phyloP scores from a whole-genome alignment of 2,888 invertebrate species.

The Hypomecis atomaria region DNA sequence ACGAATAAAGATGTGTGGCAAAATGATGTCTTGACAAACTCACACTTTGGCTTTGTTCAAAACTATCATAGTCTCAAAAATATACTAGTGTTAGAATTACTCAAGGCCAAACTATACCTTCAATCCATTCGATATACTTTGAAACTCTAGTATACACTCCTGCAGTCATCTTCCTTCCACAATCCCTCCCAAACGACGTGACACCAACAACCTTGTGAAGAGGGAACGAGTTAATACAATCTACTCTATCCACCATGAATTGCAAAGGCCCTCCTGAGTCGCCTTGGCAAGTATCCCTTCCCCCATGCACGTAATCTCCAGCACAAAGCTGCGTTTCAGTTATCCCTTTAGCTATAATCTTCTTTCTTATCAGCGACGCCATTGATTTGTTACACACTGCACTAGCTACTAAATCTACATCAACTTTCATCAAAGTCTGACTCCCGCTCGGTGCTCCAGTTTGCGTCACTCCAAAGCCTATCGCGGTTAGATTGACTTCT shows the following conservation, averaged over 20 bases:
- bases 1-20: no score
- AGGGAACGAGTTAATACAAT: slow-evolving; percentile 70
- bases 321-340: slow-evolving; percentile 73
- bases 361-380: slow-evolving; percentile 67
- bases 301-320: slow-evolving; percentile 76
- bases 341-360: slow-evolving; percentile 65
- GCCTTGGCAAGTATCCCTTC: slow-evolving; percentile 79
- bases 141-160: slow-evolving; percentile 81
- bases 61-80: background rate
- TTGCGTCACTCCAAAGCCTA: slow-evolving; percentile 86
- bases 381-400: slow-evolving; percentile 69
- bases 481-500: slow-evolving; percentile 77
- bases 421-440: slow-evolving; percentile 77
- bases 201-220: slow-evolving; percentile 77
- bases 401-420: slow-evolving; percentile 68
- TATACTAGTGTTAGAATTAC: background rate
- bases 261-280: slow-evolving; percentile 81
- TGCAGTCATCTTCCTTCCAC: slow-evolving; percentile 79
- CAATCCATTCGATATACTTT: slow-evolving; percentile 79
- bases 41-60: no score
- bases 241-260: slow-evolving; percentile 66
- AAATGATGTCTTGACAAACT: no score
- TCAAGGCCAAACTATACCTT: slow-evolving; percentile 76
- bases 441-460: slow-evolving; percentile 72
- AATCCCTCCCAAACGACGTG: slow-evolving; percentile 82